Conservation (phyloP, 1,140 invertebrate genomes). For the Drosophila rufa region DNA sequence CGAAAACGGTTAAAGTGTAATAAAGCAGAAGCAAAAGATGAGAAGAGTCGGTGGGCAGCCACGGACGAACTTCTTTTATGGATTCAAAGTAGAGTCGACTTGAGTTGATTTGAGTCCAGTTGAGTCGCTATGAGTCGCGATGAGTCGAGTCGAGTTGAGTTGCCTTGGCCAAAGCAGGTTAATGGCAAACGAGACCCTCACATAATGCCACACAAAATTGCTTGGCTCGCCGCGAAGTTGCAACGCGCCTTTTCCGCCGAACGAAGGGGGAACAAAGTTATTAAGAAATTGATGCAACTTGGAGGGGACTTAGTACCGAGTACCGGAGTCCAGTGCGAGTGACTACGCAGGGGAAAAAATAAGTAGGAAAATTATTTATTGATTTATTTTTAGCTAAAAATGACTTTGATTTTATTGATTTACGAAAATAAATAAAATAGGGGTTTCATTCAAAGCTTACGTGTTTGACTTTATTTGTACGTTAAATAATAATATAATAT, state of each 20-base stretch:
- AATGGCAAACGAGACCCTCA: conserved; percentile 78
- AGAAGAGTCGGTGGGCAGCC: neutral
- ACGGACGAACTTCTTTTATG: conserved; percentile 16
- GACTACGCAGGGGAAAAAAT: neutral
- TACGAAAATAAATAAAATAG: too few relatives aligned
- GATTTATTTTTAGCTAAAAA: too few relatives aligned
- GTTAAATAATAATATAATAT: too few relatives aligned
- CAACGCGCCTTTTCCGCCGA: conserved; percentile 27
- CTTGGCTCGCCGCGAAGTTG: conserved; percentile 45
- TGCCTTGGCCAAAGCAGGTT: conserved; percentile 62
- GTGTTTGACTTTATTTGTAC: neutral
- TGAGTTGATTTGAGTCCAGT: conserved; percentile 26
- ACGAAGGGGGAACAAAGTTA: conserved; percentile 63
- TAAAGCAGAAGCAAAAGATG: conserved; percentile 32
- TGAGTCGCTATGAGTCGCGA: conserved; percentile 11
- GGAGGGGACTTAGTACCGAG: conserved; percentile 7
- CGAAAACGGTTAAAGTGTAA: conserved; percentile 64
- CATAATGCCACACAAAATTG: conserved; percentile 80
- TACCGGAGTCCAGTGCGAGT: neutral
- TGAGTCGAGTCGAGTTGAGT: conserved; percentile 7
- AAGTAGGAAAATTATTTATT: too few relatives aligned
- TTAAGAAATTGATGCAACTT: conserved; percentile 79
- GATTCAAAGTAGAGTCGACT: conserved; percentile 54
- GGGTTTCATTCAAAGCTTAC: too few relatives aligned
- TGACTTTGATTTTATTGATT: too few relatives aligned